Conservation (phyloP, 2,888 invertebrate species). For the Mesochorus sp. region DNA sequence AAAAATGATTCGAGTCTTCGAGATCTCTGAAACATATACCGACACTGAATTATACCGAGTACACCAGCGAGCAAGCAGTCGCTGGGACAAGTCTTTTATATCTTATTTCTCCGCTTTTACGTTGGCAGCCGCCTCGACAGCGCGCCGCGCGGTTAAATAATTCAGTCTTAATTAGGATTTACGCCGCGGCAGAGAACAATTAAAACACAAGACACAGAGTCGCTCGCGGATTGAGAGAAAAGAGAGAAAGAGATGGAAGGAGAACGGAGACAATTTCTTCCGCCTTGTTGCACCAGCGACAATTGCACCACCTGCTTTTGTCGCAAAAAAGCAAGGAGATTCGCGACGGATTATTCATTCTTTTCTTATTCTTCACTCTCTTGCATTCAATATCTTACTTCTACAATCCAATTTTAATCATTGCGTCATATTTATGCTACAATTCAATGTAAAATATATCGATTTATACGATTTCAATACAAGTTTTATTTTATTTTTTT, state of each 20-base stretch:
- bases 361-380: background rate
- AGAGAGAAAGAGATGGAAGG: background rate
- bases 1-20: background rate
- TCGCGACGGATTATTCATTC: conserved; percentile 23
- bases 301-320: conserved; percentile 52
- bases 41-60: background rate
- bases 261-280: conserved; percentile 25
- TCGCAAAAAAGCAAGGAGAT: conserved; percentile 13
- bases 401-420: background rate
- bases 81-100: conserved; percentile 4
- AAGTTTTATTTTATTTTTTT: background rate
- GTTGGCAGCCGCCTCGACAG: conserved; percentile 46
- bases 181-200: conserved; percentile 76
- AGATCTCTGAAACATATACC: background rate
- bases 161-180: conserved; percentile 79
- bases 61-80: background rate
- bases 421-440: background rate
- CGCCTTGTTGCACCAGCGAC: conserved; percentile 32
- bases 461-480: background rate
- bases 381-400: background rate
- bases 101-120: conserved; percentile 6
- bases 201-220: conserved; percentile 66
- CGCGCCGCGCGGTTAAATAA: conserved; percentile 72
- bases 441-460: background rate
- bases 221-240: background rate